Percentiles rank a stretch among this genome's conserved stretches.
Conservation (phyloP, 1,140 invertebrate species). For the Anthonomus grandis region DNA sequence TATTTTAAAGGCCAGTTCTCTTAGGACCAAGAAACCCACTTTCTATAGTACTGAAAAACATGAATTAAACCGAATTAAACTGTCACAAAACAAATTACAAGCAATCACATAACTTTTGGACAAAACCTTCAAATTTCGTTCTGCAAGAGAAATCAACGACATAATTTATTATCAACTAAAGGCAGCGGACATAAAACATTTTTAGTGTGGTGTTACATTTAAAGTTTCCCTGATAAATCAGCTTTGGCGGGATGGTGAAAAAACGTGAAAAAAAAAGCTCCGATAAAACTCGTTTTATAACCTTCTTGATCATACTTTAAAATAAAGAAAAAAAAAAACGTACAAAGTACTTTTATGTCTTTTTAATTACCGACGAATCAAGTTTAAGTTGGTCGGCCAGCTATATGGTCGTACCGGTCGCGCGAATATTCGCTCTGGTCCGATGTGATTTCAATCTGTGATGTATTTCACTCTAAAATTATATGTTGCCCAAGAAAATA, state of each 20-base stretch:
- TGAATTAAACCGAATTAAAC: too few relatives aligned
- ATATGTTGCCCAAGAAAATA: constrained; percentile 44
- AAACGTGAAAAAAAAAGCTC: constrained; percentile 25
- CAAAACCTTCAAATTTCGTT: too few relatives aligned
- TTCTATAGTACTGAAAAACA: too few relatives aligned
- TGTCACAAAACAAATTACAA: too few relatives aligned
- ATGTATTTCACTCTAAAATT: constrained; percentile 43
- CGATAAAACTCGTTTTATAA: constrained; percentile 34
- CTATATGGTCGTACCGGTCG: constrained; percentile 9
- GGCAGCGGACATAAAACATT: too few relatives aligned
- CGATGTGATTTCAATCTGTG: constrained; percentile 36
- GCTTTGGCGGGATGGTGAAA: constrained; percentile 14
- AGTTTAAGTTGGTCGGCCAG: constrained; percentile 35
- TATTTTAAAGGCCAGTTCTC: too few relatives aligned
- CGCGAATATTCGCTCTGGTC: constrained; percentile 22
- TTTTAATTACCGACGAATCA: constrained; percentile 45
- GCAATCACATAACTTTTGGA: too few relatives aligned
- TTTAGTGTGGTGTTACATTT: constrained; percentile 15
- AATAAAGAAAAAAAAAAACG: constrained; percentile 14
- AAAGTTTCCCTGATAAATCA: constrained; percentile 19
- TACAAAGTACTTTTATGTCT: constrained; percentile 39
- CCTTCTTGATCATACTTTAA: constrained; percentile 29
- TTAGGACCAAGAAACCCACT: too few relatives aligned
- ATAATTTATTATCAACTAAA: too few relatives aligned
- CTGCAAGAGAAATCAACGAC: too few relatives aligned